Percentiles rank a stretch among this genome's conserved stretches.
Conservation (phyloP, 1,140 invertebrate genomes). For the Drosophila albomicans region DNA sequence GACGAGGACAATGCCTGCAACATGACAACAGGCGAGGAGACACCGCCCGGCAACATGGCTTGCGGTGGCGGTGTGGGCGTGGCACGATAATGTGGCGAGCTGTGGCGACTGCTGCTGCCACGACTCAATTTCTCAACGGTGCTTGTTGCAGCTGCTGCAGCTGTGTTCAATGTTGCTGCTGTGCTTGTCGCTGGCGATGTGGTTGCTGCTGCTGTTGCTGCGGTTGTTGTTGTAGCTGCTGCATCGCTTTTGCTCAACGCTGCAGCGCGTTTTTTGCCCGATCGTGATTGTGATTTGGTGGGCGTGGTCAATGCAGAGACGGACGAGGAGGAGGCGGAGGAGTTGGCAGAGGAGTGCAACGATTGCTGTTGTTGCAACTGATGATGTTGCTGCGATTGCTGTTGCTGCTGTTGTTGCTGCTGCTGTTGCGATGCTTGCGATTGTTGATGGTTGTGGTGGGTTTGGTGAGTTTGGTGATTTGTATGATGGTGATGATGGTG, state of each 20-base stretch:
- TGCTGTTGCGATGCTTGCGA: conserved; percentile 50
- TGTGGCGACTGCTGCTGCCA: conserved; percentile 48
- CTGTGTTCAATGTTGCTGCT: conserved; percentile 2
- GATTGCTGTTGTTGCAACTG: conserved; percentile 43
- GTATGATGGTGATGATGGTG: conserved; percentile 63
- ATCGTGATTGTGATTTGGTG: conserved; percentile 69
- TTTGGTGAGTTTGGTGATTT: conserved; percentile 36
- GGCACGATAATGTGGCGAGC: conserved; percentile 62
- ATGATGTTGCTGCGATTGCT: conserved; percentile 46
- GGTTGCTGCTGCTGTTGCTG: conserved; percentile 4
- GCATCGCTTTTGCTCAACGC: conserved; percentile 51
- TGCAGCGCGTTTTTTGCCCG: conserved; percentile 78
- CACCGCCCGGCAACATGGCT: conserved; percentile 29
- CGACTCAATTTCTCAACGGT: conserved; percentile 61
- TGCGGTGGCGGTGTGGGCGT: conserved; percentile 64
- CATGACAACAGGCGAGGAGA: conserved; percentile 69
- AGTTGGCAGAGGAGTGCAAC: conserved; percentile 24
- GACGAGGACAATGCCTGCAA: conserved; percentile 68
- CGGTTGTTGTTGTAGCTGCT: not conserved
- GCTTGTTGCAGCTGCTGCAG: not conserved
- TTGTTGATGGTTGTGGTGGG: conserved; percentile 60
- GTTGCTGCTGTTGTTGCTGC: conserved; percentile 48
- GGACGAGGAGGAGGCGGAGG: conserved; percentile 37
- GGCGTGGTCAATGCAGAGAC: conserved; percentile 27
- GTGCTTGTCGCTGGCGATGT: conserved; percentile 13